phyloP scores from a whole-genome alignment of 2,797 vertebrate genomes.

The Merluccius polli region DNA sequence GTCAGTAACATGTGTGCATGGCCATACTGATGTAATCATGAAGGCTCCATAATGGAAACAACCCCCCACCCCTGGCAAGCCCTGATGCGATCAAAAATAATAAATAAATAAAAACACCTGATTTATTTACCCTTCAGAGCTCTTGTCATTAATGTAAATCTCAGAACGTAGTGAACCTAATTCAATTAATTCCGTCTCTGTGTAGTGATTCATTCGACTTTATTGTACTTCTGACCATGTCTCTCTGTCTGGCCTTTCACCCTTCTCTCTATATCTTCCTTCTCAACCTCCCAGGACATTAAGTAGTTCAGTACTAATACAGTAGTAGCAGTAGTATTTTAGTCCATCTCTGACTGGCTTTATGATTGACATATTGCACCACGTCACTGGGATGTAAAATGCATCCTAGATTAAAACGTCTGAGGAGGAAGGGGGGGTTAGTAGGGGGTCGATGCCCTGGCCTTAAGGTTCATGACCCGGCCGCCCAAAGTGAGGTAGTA shows the following conservation, averaged over 20 bases:
- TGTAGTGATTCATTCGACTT: slow-evolving; percentile 52
- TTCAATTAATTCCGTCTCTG: slow-evolving; percentile 46
- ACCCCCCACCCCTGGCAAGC: slow-evolving; percentile 13
- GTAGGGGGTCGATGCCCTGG: neutral
- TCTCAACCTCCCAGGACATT: slow-evolving; percentile 22
- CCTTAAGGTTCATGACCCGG: neutral
- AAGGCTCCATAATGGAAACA: slow-evolving; percentile 32
- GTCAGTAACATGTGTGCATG: slow-evolving; percentile 23
- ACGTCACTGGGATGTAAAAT: slow-evolving; percentile 34
- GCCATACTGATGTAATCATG: slow-evolving; percentile 35
- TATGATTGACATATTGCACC: slow-evolving; percentile 16
- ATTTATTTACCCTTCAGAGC: slow-evolving; percentile 38
- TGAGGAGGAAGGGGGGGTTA: slow-evolving; percentile 10
- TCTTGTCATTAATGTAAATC: slow-evolving; percentile 57
- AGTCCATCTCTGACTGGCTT: slow-evolving; percentile 27
- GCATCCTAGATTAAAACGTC: slow-evolving; percentile 32
- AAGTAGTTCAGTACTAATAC: slow-evolving; percentile 13
- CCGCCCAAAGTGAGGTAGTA: neutral
- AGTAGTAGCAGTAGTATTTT: slow-evolving; percentile 34
- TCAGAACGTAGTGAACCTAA: slow-evolving; percentile 41
- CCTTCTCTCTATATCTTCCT: neutral
- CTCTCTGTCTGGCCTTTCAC: neutral
- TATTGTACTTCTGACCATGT: slow-evolving; percentile 7
- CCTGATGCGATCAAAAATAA: slow-evolving; percentile 24
- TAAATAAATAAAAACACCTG: slow-evolving; percentile 26